Percentiles rank a stretch among this genome's conserved stretches.
These are phyloP conservation scores for Syngnathoides biaculeatus DNA, from an alignment of 2,113 vertebrate genomes.

Conservation along the genomic window DNA sequence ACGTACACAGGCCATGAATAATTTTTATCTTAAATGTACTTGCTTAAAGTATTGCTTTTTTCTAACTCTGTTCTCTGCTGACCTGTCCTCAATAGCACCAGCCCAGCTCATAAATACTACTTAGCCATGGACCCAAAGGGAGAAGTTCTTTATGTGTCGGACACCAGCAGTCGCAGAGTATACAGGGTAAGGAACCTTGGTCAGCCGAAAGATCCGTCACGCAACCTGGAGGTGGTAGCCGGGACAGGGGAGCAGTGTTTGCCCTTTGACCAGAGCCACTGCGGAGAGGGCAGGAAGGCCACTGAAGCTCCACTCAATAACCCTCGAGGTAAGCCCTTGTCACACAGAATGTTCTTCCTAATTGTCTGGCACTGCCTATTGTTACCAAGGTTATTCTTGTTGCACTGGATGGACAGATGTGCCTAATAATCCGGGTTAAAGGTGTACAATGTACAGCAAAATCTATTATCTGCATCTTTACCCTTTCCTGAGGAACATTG, in stretches of 20 bases:
- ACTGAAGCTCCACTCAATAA: constrained; percentile 90
- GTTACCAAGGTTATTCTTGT: constrained; percentile 1
- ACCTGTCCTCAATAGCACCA: constrained; percentile 79
- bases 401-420: neutral
- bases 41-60: neutral
- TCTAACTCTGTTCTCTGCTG: neutral
- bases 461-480: neutral
- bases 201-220: constrained; percentile 89
- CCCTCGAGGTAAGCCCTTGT: constrained; percentile 83
- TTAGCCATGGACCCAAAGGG: constrained; percentile 91
- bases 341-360: constrained; percentile 2
- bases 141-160: constrained; percentile 91
- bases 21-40: neutral
- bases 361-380: neutral
- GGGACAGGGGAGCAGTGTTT: constrained; percentile 96
- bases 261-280: constrained; percentile 95
- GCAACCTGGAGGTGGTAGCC: constrained; percentile 91
- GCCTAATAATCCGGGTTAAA: neutral
- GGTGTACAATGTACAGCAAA: neutral
- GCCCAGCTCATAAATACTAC: constrained; percentile 96
- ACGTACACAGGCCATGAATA: neutral
- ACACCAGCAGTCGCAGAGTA: constrained; percentile 91
- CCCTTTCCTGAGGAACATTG: neutral
- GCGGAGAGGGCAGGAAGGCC: constrained; percentile 90
- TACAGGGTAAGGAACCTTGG: constrained; percentile 87